Evolutionary conservation across 2,113 vertebrate genomes (phyloP), one percentile per base, ranked within the genome.

Genomic region (Thryonomys swinderianus): DNA sequence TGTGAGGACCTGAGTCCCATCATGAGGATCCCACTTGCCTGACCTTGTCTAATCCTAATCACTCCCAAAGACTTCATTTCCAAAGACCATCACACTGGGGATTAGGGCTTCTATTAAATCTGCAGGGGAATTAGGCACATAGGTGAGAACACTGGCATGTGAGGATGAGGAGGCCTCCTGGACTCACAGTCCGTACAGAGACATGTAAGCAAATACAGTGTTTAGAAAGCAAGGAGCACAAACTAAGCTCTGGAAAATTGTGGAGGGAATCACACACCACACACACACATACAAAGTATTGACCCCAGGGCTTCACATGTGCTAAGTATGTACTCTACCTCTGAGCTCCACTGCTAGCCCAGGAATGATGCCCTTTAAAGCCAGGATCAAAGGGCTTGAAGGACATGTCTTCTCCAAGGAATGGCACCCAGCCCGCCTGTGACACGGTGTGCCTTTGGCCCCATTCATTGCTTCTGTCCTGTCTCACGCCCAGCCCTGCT

Each of bases 381-480:
- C 45, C 42, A n/a, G 48, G 9, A 30, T 2, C 2, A 25, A 90
- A 11, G 20, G 5, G 8, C 27, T 51, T 12, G 18, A 48, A 48
- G 80, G 40, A 17, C 3, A 0, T 3, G 48, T 79, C 17, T 0
- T 7, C 2, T 51, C 64, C 40, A 21, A 73, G n/a, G 48, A 27
- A 7, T 5, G 37, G 51, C 0, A 0, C 8, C 81, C n/a, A 7
- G 37, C 62, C 55, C 14, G n/a, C 3, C 2, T 0, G 3, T 3
- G 3, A 9, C 1, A 0, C 1, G 0, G 23, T 20, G 48, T 6
- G 13, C 51, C 30, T 18, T 25, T 2, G 32, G 12, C 6, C 21
- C 61, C 3, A 6, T 2, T 34, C 7, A 18, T 25, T 59, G 21
- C n/a, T 80, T 16, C 32, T 7, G 0, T 3, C 8, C 6, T 51